These are phyloP conservation scores for Acipenser transmontanus DNA, from an alignment of 2,797 vertebrate genomes.

Conservation along the genomic window DNA sequence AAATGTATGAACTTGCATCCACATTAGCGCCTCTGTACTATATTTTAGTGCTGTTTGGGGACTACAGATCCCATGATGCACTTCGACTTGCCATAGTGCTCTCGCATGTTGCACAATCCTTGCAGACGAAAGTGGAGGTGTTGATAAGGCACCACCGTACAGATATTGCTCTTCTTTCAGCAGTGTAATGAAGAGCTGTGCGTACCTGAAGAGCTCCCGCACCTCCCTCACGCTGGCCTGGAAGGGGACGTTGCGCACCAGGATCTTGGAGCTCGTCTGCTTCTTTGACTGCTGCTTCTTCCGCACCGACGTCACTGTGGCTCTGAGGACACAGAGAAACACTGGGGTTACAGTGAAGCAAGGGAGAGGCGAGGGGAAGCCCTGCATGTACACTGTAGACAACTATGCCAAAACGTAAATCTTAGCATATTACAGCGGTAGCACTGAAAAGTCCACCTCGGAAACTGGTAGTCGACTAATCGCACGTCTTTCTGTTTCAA, in stretches of 20 bases:
- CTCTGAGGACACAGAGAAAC: constrained; percentile 43
- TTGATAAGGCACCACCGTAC: not conserved
- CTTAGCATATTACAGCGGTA: no score
- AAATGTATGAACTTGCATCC: no score
- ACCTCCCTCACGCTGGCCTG: constrained; percentile 80
- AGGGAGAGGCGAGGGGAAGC: not conserved
- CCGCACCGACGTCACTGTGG: constrained; percentile 41
- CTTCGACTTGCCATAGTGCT: no score
- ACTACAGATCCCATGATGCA: no score
- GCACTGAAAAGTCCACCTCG: no score
- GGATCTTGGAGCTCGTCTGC: constrained; percentile 85
- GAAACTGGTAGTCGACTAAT: no score
- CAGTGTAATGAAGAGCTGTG: not conserved
- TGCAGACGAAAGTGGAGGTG: no score
- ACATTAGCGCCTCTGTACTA: no score
- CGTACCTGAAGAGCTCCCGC: constrained; percentile 89
- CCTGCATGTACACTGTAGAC: not conserved
- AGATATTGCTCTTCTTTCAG: not conserved
- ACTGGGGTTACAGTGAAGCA: not conserved
- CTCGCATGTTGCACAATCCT: not conserved
- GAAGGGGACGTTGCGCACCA: constrained; percentile 93
- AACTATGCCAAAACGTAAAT: not conserved
- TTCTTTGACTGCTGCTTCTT: constrained; percentile 77
- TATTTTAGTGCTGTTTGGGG: no score
- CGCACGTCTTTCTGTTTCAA: no score